A percentile compares a stretch with the other conserved stretches of the same genome.
These are phyloP conservation scores for Eurystomus gularis DNA, from an alignment of 2,113 vertebrate genomes.

Conservation along the genomic window DNA sequence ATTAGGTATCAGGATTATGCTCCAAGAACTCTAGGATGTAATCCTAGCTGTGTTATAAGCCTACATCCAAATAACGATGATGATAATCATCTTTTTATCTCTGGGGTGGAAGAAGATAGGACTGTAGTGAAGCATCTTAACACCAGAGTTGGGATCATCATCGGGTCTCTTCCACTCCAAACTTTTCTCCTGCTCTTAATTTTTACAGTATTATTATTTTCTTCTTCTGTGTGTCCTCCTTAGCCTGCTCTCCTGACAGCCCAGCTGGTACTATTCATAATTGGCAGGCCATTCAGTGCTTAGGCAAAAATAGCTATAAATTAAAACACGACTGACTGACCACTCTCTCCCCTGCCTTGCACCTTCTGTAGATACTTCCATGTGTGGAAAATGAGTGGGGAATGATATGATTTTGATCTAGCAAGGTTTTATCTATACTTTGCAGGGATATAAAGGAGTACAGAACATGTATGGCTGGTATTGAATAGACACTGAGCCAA, in stretches of 20 bases:
- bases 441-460: background rate
- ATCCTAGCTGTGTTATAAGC: background rate
- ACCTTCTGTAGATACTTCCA: conserved; percentile 56
- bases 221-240: conserved; percentile 26
- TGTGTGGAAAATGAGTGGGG: conserved; percentile 24
- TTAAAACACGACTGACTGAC: conserved; percentile 63
- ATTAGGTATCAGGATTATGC: background rate
- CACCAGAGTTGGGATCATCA: background rate
- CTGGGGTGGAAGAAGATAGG: rapidly evolving
- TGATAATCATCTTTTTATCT: background rate
- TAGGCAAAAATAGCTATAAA: conserved; percentile 65
- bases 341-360: conserved; percentile 63
- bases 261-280: conserved; percentile 57
- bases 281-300: conserved; percentile 56
- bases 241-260: conserved; percentile 34
- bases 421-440: background rate
- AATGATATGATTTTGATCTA: background rate
- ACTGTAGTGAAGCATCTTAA: background rate
- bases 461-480: background rate
- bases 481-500: background rate
- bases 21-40: background rate
- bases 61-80: background rate
- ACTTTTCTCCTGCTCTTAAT: background rate
- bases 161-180: background rate
- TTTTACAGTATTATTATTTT: background rate